Evolutionary conservation across 2,888 invertebrate genomes (phyloP), one percentile per base, ranked within the genome.

Genomic region (Noctua janthina): DNA sequence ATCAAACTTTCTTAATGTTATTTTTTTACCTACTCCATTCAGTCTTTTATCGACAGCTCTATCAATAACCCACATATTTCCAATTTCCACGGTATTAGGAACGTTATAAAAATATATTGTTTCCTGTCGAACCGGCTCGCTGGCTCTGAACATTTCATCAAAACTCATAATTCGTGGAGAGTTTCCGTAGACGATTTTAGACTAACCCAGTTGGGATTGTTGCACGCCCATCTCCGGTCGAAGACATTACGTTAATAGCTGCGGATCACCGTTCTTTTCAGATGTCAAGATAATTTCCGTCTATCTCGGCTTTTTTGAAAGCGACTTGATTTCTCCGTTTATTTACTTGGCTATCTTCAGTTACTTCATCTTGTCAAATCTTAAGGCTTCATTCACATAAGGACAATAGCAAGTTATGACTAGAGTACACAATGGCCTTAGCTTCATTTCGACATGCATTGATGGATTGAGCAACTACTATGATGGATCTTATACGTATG

Each of bases 151-250:
- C 93, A 92, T 96, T 96, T 96, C 96, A 95, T 96, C 95, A 95
- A 96, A 96, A 96, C 93, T 96, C 95, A 96, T 96, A 96, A 96
- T 96, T 96, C 93, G 93, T 93, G 91, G 92, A 84, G 76, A 93
- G 94, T 96, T 96, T 96, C 96, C 96, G 96, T 91, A 91, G 93
- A 93, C 93, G 94, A 93, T 95, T 96, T 95, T 95, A 92, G 94
- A 93, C 88, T 95, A 95, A 95, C 96, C 96, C 91, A 96, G 94
- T 94, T 96, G 89, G 86, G 81, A 85, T 82, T 85, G 88, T 84
- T 90, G 85, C 86, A 86, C 88, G 87, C 87, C 90, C 91, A 92
- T 93, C 92, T 92, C 92, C 92, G 91, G 91, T 90, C 81, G 78
- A 90, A 90, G 87, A 88, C 86, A 91, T 91, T 89, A 90, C 89